These are phyloP conservation scores for Caenorhabditis drosophilae DNA, from an alignment of 2,888 invertebrate genomes.

Conservation along the genomic window DNA sequence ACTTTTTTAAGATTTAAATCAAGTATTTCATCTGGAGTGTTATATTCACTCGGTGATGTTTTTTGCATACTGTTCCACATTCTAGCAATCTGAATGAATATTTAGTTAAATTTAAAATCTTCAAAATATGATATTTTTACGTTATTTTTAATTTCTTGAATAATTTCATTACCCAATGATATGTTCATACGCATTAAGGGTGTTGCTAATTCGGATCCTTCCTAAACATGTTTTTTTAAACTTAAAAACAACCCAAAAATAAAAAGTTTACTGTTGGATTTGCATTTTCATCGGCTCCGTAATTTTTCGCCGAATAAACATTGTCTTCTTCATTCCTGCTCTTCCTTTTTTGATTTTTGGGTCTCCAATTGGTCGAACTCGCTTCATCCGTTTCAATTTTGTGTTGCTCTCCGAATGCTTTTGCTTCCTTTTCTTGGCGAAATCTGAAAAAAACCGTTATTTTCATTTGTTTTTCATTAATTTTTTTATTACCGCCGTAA, in stretches of 20 bases:
- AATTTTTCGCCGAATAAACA: neutral
- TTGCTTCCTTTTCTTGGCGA: neutral
- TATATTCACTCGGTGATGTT: neutral
- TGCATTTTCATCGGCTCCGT: constrained; percentile 12
- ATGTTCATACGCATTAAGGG: too few relatives aligned
- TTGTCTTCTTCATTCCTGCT: neutral
- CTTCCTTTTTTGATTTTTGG: neutral
- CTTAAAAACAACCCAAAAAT: too few relatives aligned
- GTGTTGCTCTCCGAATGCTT: neutral
- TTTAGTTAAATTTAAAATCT: too few relatives aligned
- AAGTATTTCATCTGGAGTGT: neutral
- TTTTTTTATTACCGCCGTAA: neutral
- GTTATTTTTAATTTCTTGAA: too few relatives aligned
- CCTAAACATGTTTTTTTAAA: too few relatives aligned
- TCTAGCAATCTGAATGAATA: neutral
- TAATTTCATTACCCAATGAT: too few relatives aligned
- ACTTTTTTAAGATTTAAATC: neutral
- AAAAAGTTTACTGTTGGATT: too few relatives aligned
- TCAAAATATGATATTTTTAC: too few relatives aligned
- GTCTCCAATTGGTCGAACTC: neutral
- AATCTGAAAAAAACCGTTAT: neutral
- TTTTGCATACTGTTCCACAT: neutral
- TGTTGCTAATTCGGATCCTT: too few relatives aligned
- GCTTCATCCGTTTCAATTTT: neutral
- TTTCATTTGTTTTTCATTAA: neutral